phyloP scores from a whole-genome alignment of 2,797 vertebrate species.

The Acomys russatus region DNA sequence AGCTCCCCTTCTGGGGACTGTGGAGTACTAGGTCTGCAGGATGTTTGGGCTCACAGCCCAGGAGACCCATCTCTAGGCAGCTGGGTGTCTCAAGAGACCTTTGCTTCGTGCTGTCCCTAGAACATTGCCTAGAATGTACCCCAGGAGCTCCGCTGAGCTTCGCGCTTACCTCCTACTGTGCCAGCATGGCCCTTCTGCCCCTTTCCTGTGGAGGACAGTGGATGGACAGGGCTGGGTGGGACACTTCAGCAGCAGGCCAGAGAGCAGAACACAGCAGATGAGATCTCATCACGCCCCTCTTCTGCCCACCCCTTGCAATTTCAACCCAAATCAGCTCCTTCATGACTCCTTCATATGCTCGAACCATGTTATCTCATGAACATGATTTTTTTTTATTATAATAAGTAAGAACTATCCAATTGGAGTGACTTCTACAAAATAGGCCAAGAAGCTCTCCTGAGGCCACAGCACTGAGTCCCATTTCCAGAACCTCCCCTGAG shows the following conservation, averaged over 20 bases:
- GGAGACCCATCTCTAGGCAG: not conserved
- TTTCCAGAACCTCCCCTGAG: not conserved
- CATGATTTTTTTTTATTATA: not conserved
- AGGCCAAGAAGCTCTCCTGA: not conserved
- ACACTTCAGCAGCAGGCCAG: not conserved
- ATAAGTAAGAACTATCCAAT: not conserved
- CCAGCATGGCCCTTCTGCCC: not conserved
- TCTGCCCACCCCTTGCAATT: not conserved
- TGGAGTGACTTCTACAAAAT: not conserved
- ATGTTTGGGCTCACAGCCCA: not conserved
- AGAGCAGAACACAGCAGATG: not conserved
- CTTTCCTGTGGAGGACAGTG: accelerated
- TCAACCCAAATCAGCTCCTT: not conserved
- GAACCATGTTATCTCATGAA: not conserved
- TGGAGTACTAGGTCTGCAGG: not conserved
- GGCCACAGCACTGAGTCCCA: not conserved
- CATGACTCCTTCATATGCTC: not conserved
- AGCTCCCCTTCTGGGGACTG: not conserved
- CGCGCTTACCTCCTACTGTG: not conserved
- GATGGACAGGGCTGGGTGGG: not conserved
- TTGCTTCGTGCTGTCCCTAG: not conserved
- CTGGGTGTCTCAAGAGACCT: not conserved
- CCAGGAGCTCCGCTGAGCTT: not conserved
- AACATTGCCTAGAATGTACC: not conserved
- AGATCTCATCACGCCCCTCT: not conserved